Percentiles rank a stretch among this genome's conserved stretches.
These are phyloP conservation scores for Myripristis murdjan DNA, from an alignment of 2,797 vertebrate genomes.

Conservation along the genomic window DNA sequence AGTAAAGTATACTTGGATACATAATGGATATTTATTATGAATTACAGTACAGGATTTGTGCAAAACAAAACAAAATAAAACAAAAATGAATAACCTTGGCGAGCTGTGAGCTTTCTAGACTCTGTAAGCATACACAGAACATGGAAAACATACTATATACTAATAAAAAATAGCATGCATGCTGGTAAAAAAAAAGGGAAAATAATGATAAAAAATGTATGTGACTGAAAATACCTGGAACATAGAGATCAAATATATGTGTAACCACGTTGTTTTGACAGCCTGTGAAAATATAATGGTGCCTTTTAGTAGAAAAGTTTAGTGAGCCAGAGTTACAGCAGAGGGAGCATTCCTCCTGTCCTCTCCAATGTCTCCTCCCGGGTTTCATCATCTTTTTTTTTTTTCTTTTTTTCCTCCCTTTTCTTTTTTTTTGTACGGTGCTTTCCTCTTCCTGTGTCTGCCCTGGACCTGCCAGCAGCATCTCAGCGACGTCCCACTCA, in stretches of 20 bases:
- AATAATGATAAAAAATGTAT: background rate
- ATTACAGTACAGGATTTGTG: slow-evolving; percentile 63
- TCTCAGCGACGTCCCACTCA: slow-evolving; percentile 67
- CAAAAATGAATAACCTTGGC: slow-evolving; percentile 1
- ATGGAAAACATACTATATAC: slow-evolving; percentile 48
- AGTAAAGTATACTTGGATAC: slow-evolving; percentile 36
- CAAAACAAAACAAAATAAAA: slow-evolving; percentile 32
- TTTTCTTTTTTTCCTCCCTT: slow-evolving; percentile 40
- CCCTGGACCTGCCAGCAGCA: slow-evolving; percentile 95
- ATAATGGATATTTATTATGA: slow-evolving; percentile 16
- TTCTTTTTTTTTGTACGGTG: no score
- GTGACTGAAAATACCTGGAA: slow-evolving; percentile 32
- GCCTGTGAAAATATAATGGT: slow-evolving; percentile 44
- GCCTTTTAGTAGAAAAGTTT: slow-evolving; percentile 57
- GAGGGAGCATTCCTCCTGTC: slow-evolving; percentile 76
- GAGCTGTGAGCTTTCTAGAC: slow-evolving; percentile 35
- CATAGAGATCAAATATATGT: slow-evolving; percentile 35
- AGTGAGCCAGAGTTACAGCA: slow-evolving; percentile 68
- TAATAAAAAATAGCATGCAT: slow-evolving; percentile 64
- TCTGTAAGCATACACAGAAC: slow-evolving; percentile 57
- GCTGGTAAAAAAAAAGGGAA: slow-evolving; percentile 47
- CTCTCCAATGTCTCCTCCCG: slow-evolving; percentile 44
- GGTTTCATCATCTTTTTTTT: slow-evolving; percentile 35
- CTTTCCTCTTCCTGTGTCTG: slow-evolving; percentile 55
- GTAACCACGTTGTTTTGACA: slow-evolving; percentile 43